Percentiles rank a stretch among this genome's conserved stretches.
These are phyloP conservation scores for Pica pica DNA, from an alignment of 2,113 vertebrate genomes.

Conservation along the genomic window DNA sequence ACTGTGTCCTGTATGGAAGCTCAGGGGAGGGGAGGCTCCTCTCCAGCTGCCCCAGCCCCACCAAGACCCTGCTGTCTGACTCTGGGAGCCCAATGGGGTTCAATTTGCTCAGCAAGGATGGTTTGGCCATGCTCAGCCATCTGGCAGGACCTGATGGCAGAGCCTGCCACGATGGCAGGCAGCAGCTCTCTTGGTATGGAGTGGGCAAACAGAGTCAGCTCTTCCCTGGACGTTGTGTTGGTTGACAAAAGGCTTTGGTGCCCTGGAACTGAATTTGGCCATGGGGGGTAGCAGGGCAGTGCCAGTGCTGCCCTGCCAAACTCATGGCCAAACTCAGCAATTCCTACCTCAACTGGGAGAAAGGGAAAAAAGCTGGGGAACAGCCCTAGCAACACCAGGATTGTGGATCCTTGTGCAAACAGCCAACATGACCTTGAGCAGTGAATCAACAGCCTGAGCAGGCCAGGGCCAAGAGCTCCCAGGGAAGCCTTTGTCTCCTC, in stretches of 20 bases:
- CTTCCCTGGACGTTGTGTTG: background rate
- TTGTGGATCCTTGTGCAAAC: background rate
- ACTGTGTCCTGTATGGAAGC: fast-evolving
- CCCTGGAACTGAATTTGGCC: background rate
- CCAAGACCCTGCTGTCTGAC: background rate
- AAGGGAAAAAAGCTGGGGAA: background rate
- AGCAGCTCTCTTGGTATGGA: fast-evolving
- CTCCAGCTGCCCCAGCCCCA: background rate
- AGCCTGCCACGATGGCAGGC: background rate
- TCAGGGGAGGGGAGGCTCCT: fast-evolving
- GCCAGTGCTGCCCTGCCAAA: background rate
- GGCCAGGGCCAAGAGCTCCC: background rate
- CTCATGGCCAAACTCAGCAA: background rate
- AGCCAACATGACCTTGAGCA: background rate
- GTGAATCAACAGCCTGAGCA: background rate
- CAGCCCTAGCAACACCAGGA: background rate
- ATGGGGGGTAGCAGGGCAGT: background rate
- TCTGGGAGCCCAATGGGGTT: background rate
- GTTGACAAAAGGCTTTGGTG: background rate
- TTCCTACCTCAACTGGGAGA: background rate
- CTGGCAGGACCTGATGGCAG: background rate
- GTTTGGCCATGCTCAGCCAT: background rate
- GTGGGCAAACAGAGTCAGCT: background rate
- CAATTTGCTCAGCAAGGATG: background rate
- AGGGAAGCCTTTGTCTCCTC: background rate